These are phyloP conservation scores for Argyrosomus japonicus DNA, from an alignment of 2,113 vertebrate species.

Conservation along the genomic window DNA sequence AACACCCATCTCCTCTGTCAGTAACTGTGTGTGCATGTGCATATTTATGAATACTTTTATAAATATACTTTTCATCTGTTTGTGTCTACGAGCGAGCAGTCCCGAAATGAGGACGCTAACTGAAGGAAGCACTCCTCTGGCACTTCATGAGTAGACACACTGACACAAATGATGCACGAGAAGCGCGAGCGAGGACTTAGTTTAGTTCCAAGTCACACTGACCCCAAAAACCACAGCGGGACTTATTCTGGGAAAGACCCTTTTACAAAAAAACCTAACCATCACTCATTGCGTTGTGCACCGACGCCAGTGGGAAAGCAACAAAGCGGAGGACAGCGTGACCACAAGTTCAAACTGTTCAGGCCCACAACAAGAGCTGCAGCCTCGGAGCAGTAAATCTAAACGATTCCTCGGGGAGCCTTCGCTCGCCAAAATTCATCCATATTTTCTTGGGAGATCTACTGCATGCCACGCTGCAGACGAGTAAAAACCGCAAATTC, in stretches of 20 bases:
- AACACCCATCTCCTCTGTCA: not conserved
- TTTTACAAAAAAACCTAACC: constrained; percentile 44
- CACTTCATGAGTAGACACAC: constrained; percentile 11
- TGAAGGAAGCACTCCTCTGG: constrained; percentile 45
- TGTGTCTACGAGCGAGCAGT: not conserved
- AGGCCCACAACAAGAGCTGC: constrained; percentile 51
- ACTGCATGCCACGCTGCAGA: constrained; percentile 44
- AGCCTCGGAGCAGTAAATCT: constrained; percentile 60
- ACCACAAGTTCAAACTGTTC: constrained; percentile 48
- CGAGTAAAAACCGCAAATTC: constrained; percentile 54
- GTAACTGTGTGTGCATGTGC: constrained; percentile 1
- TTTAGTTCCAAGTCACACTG: constrained; percentile 57
- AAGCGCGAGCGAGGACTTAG: constrained; percentile 26
- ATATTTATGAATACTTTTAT: constrained; percentile 4
- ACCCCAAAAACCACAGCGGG: constrained; percentile 60
- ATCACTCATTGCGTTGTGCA: constrained; percentile 58
- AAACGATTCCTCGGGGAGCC: constrained; percentile 42
- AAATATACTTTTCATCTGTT: not conserved
- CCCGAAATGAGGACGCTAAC: not conserved
- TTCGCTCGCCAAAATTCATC: constrained; percentile 40
- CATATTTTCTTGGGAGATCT: constrained; percentile 52
- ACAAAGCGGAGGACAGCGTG: constrained; percentile 43
- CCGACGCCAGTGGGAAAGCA: constrained; percentile 52
- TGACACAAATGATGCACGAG: constrained; percentile 40
- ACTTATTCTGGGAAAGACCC: constrained; percentile 73